phyloP scores from a whole-genome alignment of 2,888 invertebrate genomes.

The Tetheella fluctuosa region DNA sequence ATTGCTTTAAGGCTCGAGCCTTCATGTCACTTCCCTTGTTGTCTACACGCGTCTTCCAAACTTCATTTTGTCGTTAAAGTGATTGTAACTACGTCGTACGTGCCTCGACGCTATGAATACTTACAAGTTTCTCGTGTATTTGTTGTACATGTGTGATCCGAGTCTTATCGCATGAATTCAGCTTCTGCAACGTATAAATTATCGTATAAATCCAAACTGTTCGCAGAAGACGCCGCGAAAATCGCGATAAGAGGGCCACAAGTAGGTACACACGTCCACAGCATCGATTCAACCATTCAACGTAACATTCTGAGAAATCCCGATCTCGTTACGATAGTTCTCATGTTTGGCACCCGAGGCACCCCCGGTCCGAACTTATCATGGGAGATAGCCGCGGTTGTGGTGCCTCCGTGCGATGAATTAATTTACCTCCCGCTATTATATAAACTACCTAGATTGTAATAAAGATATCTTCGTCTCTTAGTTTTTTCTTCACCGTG shows the following conservation, averaged over 20 bases:
- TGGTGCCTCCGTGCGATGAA: conserved; percentile 72
- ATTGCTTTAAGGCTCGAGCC: conserved; percentile 37
- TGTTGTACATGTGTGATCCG: conserved; percentile 12
- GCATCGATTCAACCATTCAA: conserved; percentile 53
- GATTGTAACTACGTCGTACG: conserved; percentile 37
- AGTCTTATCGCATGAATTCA: conserved; percentile 20
- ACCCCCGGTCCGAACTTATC: conserved; percentile 60
- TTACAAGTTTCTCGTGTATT: conserved; percentile 16
- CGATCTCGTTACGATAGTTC: conserved; percentile 78
- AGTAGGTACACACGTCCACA: conserved; percentile 45
- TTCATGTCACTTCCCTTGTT: conserved; percentile 37
- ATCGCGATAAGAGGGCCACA: conserved; percentile 59
- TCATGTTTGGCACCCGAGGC: conserved; percentile 59
- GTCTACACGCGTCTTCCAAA: conserved; percentile 39
- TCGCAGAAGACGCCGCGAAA: conserved; percentile 48
- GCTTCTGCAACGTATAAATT: conserved; percentile 24
- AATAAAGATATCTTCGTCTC: conserved; percentile 68
- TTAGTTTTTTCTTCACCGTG: conserved; percentile 50
- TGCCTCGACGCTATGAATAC: conserved; percentile 24
- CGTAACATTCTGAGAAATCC: conserved; percentile 68
- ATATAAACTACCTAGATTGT: conserved; percentile 73
- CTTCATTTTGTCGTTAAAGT: conserved; percentile 48
- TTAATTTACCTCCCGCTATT: conserved; percentile 74
- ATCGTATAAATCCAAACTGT: conserved; percentile 36
- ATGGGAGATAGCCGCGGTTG: conserved; percentile 55